Percentiles rank a stretch among this genome's conserved stretches.
Conservation (phyloP, 2,113 vertebrate genomes). For the Entelurus aequoreus region DNA sequence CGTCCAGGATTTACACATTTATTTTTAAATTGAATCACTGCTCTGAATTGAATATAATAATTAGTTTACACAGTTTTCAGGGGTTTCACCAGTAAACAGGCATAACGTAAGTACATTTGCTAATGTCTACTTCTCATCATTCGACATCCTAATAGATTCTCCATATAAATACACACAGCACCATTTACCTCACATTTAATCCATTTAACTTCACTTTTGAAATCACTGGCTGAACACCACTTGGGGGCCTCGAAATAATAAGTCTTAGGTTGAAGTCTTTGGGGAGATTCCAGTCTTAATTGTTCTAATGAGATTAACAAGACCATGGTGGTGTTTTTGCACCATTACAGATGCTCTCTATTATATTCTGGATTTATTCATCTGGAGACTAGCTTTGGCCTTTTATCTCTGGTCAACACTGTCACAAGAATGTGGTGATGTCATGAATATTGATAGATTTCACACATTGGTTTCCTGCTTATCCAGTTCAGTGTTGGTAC, state of each 20-base stretch:
- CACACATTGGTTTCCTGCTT: slow-evolving; percentile 16
- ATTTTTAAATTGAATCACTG: too few relatives aligned
- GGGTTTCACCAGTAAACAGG: not conserved
- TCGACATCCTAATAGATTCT: not conserved
- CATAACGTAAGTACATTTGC: not conserved
- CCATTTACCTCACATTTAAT: slow-evolving; percentile 20
- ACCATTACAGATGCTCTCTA: slow-evolving; percentile 13
- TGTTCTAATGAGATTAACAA: slow-evolving; percentile 63
- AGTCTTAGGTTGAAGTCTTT: slow-evolving; percentile 37
- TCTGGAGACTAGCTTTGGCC: slow-evolving; percentile 25
- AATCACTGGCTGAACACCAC: slow-evolving; percentile 31
- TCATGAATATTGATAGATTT: slow-evolving; percentile 25
- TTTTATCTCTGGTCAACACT: slow-evolving; percentile 2
- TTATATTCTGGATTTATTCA: slow-evolving; percentile 21
- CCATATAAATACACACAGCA: slow-evolving; percentile 13
- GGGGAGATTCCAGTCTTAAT: slow-evolving; percentile 57
- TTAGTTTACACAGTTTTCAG: not conserved
- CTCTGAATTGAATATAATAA: too few relatives aligned
- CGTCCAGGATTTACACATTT: too few relatives aligned
- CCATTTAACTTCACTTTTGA: slow-evolving; percentile 37
- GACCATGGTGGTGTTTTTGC: slow-evolving; percentile 34
- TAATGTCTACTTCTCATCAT: not conserved
- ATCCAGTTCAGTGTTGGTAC: slow-evolving; percentile 8
- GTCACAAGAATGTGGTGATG: slow-evolving; percentile 7
- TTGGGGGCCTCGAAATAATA: slow-evolving; percentile 53